phyloP scores from a whole-genome alignment of 2,888 invertebrate genomes.

The Scaptomyza tumidula region DNA sequence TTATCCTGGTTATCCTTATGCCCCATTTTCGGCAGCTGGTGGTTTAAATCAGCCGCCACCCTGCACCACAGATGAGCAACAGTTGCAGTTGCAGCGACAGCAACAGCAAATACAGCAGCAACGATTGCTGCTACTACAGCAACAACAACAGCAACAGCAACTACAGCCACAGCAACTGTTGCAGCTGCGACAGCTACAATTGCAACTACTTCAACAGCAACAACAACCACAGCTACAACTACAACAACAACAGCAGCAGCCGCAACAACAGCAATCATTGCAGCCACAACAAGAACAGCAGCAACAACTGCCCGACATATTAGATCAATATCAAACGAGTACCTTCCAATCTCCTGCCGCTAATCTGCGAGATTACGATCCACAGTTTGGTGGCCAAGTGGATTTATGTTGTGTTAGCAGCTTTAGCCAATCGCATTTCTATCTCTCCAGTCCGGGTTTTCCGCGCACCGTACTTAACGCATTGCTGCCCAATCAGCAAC shows the following conservation, averaged over 20 bases:
- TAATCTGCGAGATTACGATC: slow-evolving; percentile 64
- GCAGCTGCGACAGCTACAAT: slow-evolving; percentile 12
- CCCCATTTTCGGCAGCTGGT: background rate
- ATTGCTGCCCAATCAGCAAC: slow-evolving; percentile 75
- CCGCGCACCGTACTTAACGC: slow-evolving; percentile 84
- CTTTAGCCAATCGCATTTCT: slow-evolving; percentile 85
- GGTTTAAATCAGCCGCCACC: slow-evolving; percentile 45
- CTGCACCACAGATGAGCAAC: slow-evolving; percentile 29
- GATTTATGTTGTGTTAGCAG: slow-evolving; percentile 84
- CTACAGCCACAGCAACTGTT: slow-evolving; percentile 38
- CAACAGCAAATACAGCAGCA: slow-evolving; percentile 29
- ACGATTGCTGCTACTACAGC: slow-evolving; percentile 19
- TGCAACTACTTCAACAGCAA: slow-evolving; percentile 24
- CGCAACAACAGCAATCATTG: slow-evolving; percentile 27
- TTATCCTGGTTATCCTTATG: slow-evolving; percentile 27
- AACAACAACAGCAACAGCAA: slow-evolving; percentile 27
- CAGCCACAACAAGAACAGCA: slow-evolving; percentile 27
- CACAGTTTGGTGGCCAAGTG: slow-evolving; percentile 55
- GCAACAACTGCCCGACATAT: slow-evolving; percentile 50
- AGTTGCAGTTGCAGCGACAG: slow-evolving; percentile 25
- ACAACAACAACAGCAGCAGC: slow-evolving; percentile 22
- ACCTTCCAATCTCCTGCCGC: slow-evolving; percentile 54
- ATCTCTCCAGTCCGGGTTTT: slow-evolving; percentile 86
- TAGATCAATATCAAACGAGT: slow-evolving; percentile 67
- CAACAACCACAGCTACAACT: slow-evolving; percentile 18